These are phyloP conservation scores for Crocidura indochinensis DNA, from an alignment of 2,797 vertebrate genomes.

Conservation along the genomic window DNA sequence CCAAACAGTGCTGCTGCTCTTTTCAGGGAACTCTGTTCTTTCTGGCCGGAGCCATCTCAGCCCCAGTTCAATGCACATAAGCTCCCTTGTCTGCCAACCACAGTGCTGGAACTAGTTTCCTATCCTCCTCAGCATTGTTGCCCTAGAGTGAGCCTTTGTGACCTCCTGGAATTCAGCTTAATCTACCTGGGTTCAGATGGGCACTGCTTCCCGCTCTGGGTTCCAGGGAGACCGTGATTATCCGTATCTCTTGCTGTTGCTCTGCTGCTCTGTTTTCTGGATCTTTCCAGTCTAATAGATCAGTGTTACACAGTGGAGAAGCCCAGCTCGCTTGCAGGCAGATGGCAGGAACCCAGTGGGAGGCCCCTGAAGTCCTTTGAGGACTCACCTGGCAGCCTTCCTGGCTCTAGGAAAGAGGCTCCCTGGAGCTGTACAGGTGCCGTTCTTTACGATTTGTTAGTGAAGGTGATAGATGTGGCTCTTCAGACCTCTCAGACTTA, in stretches of 20 bases:
- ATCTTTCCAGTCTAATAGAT: not conserved
- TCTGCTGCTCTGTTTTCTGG: not conserved
- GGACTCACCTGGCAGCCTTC: not conserved
- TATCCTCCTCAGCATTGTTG: not conserved
- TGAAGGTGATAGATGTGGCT: too few species aligned
- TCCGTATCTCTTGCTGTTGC: too few species aligned
- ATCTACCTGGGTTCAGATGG: not conserved
- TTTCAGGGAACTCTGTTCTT: not conserved
- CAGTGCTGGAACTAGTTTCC: not conserved
- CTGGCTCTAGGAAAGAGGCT: not conserved
- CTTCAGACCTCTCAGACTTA: not conserved
- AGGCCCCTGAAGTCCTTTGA: not conserved
- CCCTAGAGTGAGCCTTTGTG: not conserved
- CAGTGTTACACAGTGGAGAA: not conserved
- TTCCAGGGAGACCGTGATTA: too few species aligned
- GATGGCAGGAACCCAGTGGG: not conserved
- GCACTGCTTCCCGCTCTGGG: not conserved
- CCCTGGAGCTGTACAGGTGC: not conserved
- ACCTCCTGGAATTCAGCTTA: not conserved
- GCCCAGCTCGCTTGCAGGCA: not conserved
- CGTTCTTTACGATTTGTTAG: not conserved
- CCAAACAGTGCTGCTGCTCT: not conserved
- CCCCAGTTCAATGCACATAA: not conserved
- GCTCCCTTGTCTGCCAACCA: not conserved
- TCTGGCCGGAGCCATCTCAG: accelerated